Base-by-base conservation (phyloP, 2,113 vertebrate species). In the Laterallus jamaicensis region DNA sequence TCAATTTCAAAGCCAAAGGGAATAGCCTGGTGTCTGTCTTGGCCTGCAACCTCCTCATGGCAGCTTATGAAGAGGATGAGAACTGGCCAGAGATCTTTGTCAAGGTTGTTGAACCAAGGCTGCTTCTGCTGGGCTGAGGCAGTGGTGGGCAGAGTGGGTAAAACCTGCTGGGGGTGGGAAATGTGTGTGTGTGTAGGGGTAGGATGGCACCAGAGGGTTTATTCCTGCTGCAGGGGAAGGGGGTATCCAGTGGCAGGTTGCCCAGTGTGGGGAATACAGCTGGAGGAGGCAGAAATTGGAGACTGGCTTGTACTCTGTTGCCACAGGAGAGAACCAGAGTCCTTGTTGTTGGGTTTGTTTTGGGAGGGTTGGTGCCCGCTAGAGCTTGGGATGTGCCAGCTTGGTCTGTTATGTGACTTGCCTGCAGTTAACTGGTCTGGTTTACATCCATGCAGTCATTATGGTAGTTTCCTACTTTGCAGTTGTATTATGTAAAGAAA, bases 51-150 rank as follows among this genome's bases (percentile, higher is more conserved):
- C 98, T 99, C 28, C 98, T 99, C 73, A 99, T 99, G 99, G 99
- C 99, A 2, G 99, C 99, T 0, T 99, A 99, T 0, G 99, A 99
- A 90, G 99, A 99, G 74, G 99, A 99, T 1, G 99, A 99, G 94
- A 99, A 99, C 98, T 99, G 99, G 99, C 99, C 99, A 0, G 99
- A 99, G 96, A 99, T 99, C 92, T 99, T 99, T 88, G 99, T 99
- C 32, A 99, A 99, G 98, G 99, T 95, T 44, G 29, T 66, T 82
- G 69, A 89, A 8, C 24, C 98, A 79, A 87, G 96, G 21, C 32
- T 25, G 9, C 5, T 80, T 47, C 31, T 40, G 26, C 22, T 28
- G 39, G 13, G 11, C 19, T 19, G 26, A 28, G 52, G 25, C 52
- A 28, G 52, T 54, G 52, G 16, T 55, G 50, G 71, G 35, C 4